Evolutionary conservation across 2,888 invertebrate species (phyloP), one percentile per base, ranked within the genome.

Genomic region (Phyllotreta striolata): DNA sequence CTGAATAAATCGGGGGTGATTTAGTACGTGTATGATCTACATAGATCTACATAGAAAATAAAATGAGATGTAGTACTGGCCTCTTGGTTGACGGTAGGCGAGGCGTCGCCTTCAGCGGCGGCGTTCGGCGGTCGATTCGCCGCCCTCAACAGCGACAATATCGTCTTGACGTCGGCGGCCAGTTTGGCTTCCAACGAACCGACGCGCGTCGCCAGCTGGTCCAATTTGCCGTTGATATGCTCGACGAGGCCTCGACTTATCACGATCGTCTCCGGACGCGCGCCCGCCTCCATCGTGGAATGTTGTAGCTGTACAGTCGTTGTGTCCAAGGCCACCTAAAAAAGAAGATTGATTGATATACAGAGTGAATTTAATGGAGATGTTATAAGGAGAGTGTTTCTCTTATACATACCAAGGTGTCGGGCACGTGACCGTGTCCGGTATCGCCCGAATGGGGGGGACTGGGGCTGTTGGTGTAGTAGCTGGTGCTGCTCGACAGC

Each of bases 111-210:
- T 56, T 59, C 38, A 52, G 62, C 40, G 4, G 62, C 24, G 24
- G 24, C 2, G 2, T 24, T n/a, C n/a, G 24, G 24, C n/a, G n/a
- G n/a, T n/a, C n/a, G n/a, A n/a, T n/a, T n/a, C n/a, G n/a, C n/a
- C n/a, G n/a, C n/a, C 66, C 78, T 78, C 70, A 82, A 70, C 63
- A 80, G 67, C 57, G 74, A 71, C 69, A 93, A 82, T 67, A 93
- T 92, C 68, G 88, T 84, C 70, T 89, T 87, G 71, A 93, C 88
- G 77, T 93, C 92, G 6, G 87, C 83, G 14, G 89, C 88, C 74
- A 93, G 86, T 39, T 89, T 88, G 66, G 86, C 86, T 79, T 93
- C 92, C 74, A 93, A 82, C 55, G 88, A 85, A 51, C 89, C 87
- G 70, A 93, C 86, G 71, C 88, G 87, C 76, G 87, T 85, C 74